Percentiles rank a stretch among this genome's conserved stretches.
These are phyloP conservation scores for Shinisaurus crocodilurus DNA, from an alignment of 2,113 vertebrate genomes.

Conservation along the genomic window DNA sequence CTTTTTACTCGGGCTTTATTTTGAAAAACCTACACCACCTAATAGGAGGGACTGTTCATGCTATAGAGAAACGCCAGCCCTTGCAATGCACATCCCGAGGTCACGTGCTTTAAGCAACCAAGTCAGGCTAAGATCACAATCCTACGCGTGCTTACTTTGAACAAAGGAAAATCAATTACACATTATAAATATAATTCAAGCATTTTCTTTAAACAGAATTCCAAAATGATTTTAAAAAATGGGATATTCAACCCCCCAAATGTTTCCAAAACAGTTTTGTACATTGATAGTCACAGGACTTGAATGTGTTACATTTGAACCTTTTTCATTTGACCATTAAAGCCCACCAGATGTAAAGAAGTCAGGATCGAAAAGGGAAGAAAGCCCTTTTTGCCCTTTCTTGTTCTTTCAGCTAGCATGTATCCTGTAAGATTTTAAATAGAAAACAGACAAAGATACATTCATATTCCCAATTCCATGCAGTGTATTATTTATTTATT, in stretches of 20 bases:
- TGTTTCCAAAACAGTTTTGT: background rate
- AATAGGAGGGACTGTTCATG: background rate
- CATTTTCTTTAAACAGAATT: background rate
- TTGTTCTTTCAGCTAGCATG: background rate
- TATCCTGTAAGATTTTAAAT: background rate
- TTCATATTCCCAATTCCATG: background rate
- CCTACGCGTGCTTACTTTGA: background rate
- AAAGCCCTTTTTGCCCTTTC: background rate
- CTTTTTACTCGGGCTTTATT: background rate
- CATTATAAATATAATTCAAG: background rate
- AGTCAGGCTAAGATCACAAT: background rate
- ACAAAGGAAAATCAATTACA: background rate
- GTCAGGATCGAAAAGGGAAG: background rate
- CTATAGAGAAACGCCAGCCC: background rate
- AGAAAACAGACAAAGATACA: background rate
- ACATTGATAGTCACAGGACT: background rate
- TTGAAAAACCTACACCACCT: background rate
- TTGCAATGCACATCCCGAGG: background rate
- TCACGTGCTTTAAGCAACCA: background rate
- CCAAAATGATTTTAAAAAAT: background rate
- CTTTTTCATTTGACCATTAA: background rate
- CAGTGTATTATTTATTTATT: slow-evolving; percentile 38
- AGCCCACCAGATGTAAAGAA: background rate
- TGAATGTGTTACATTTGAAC: background rate
- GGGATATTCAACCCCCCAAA: background rate